These are phyloP conservation scores for Dicyrtoma fusca DNA, from an alignment of 2,888 invertebrate species.

Conservation along the genomic window DNA sequence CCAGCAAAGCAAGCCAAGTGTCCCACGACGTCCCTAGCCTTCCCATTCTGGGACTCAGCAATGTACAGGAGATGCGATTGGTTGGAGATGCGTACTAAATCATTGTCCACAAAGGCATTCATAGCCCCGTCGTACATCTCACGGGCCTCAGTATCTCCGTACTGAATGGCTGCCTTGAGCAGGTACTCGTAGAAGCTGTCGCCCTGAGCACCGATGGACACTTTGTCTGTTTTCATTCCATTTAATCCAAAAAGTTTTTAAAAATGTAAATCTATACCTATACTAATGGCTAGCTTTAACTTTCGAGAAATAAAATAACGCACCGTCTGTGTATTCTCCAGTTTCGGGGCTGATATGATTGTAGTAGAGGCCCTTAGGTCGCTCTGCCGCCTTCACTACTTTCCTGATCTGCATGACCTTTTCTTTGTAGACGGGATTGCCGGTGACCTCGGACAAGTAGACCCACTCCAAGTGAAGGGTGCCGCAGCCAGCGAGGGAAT, in stretches of 20 bases:
- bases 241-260: too few relatives aligned
- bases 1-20: slow-evolving; percentile 94
- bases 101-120: slow-evolving; percentile 51
- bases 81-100: slow-evolving; percentile 46
- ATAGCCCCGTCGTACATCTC: slow-evolving; percentile 53
- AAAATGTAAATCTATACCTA: too few relatives aligned
- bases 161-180: slow-evolving; percentile 87
- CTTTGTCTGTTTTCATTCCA: background rate
- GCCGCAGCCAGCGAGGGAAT: slow-evolving; percentile 93
- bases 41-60: slow-evolving; percentile 46
- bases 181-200: slow-evolving; percentile 99
- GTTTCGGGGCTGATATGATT: slow-evolving; percentile 47
- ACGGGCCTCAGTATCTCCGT: slow-evolving; percentile 68
- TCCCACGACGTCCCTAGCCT: slow-evolving; percentile 67
- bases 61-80: slow-evolving; percentile 52
- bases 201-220: slow-evolving; percentile 60
- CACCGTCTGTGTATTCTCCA: slow-evolving; percentile 51
- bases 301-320: too few relatives aligned
- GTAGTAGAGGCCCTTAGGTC: slow-evolving; percentile 53
- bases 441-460: slow-evolving; percentile 93
- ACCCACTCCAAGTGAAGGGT: slow-evolving; percentile 95
- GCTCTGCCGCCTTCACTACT: slow-evolving; percentile 45
- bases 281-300: too few relatives aligned
- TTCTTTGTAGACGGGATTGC: slow-evolving; percentile 81
- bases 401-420: slow-evolving; percentile 81